phyloP scores from a whole-genome alignment of 2,113 vertebrate genomes.

The rabbit (Oryctolagus cuniculus) region DNA sequence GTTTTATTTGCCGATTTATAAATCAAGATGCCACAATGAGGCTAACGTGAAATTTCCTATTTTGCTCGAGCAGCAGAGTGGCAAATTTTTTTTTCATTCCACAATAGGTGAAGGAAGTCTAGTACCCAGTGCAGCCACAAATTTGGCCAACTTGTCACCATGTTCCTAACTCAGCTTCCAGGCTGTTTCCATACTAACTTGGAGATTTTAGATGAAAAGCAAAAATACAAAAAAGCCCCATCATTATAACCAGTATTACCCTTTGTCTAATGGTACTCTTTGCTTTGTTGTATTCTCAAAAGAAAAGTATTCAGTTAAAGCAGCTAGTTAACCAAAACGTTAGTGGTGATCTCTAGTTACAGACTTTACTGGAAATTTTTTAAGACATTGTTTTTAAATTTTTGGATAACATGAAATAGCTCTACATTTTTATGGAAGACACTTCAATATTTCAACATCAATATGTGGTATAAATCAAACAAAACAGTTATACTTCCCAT shows the following conservation, averaged over 20 bases:
- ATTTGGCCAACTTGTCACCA: neutral
- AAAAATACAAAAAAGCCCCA: neutral
- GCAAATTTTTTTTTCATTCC: neutral
- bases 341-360: conserved; percentile 37
- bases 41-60: neutral
- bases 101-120: neutral
- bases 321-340: conserved; percentile 5
- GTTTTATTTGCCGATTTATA: neutral
- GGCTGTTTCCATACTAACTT: neutral
- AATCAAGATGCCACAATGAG: conserved; percentile 11
- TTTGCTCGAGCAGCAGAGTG: neutral
- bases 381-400: too few species aligned
- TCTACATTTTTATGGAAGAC: too few species aligned
- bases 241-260: neutral
- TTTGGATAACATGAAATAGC: too few species aligned
- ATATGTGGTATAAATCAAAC: too few species aligned
- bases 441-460: too few species aligned
- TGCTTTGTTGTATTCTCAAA: neutral
- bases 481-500: too few species aligned
- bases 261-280: neutral
- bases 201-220: neutral
- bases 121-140: neutral
- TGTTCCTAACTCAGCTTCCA: neutral
- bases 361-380: conserved; percentile 22
- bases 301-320: conserved; percentile 44